Evolutionary conservation across 2,888 invertebrate species (phyloP).

Genomic region (Panzeria rudis): DNA sequence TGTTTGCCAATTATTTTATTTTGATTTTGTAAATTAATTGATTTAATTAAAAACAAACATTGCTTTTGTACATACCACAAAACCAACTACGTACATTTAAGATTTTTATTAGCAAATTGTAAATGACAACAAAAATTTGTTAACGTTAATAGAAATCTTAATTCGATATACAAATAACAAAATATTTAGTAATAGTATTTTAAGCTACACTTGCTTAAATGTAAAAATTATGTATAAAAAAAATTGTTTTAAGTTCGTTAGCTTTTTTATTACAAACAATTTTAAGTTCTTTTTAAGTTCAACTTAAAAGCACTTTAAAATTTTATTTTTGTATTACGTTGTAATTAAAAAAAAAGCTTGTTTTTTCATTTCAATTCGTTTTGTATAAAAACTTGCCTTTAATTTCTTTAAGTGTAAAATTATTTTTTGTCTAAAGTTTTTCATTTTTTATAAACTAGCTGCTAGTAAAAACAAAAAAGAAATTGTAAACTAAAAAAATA

Average conservation of each 20-base stretch:
- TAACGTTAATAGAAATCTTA: slow-evolving; percentile 65
- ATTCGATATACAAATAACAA: slow-evolving; percentile 82
- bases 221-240: slow-evolving; percentile 64
- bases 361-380: slow-evolving; percentile 50
- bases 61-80: slow-evolving; percentile 83
- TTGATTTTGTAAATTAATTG: not conserved
- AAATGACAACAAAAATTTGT: slow-evolving; percentile 1
- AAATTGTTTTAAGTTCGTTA: slow-evolving; percentile 45
- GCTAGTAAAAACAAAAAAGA: slow-evolving; percentile 70
- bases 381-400: slow-evolving; percentile 22
- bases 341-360: slow-evolving; percentile 60
- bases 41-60: slow-evolving; percentile 73
- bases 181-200: slow-evolving; percentile 66
- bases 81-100: slow-evolving; percentile 64
- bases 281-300: slow-evolving; percentile 33
- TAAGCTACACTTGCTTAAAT: slow-evolving; percentile 72
- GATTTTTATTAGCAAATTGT: slow-evolving; percentile 46
- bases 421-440: slow-evolving; percentile 26
- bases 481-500: slow-evolving; percentile 56
- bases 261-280: slow-evolving; percentile 52
- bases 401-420: slow-evolving; percentile 32
- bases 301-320: slow-evolving; percentile 64
- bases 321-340: slow-evolving; percentile 24
- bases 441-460: slow-evolving; percentile 18
- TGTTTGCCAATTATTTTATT: slow-evolving; percentile 77